phyloP scores from a whole-genome alignment of 2,888 invertebrate genomes.

The Drosophila merina region DNA sequence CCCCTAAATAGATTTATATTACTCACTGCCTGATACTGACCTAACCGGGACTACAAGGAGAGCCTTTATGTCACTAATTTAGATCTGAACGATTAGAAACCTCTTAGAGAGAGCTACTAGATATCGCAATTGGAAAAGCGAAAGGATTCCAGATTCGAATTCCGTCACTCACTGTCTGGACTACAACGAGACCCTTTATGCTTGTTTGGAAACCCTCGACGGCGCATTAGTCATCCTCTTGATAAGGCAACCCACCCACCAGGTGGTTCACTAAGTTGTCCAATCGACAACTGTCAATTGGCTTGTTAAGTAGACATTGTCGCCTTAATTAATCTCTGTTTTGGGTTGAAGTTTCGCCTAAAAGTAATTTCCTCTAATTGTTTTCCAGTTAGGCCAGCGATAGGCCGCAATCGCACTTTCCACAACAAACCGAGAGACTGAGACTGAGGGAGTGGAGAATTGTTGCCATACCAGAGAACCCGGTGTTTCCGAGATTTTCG shows the following conservation, averaged over 20 bases:
- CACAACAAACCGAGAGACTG: not conserved
- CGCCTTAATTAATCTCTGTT: constrained; percentile 20
- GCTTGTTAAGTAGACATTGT: constrained; percentile 4
- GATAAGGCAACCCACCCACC: constrained; percentile 16
- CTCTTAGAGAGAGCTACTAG: too few relatives aligned
- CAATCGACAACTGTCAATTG: constrained; percentile 18
- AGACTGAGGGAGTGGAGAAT: too few relatives aligned
- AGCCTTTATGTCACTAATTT: too few relatives aligned
- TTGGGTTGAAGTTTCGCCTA: not conserved
- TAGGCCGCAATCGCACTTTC: not conserved
- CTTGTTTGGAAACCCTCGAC: not conserved
- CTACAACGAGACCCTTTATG: not conserved
- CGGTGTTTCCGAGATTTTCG: constrained; percentile 25
- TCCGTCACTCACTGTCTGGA: too few relatives aligned
- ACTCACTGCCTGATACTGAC: too few relatives aligned
- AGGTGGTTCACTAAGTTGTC: not conserved
- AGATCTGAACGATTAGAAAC: too few relatives aligned
- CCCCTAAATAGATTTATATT: too few relatives aligned
- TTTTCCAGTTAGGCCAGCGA: not conserved
- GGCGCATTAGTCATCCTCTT: not conserved
- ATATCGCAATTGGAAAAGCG: too few relatives aligned
- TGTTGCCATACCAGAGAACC: constrained; percentile 24
- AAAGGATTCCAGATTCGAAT: too few relatives aligned
- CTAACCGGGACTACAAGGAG: too few relatives aligned
- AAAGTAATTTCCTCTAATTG: constrained; percentile 30